Evolutionary conservation across 2,888 invertebrate species (phyloP).

Genomic region (Electrophaes corylata): DNA sequence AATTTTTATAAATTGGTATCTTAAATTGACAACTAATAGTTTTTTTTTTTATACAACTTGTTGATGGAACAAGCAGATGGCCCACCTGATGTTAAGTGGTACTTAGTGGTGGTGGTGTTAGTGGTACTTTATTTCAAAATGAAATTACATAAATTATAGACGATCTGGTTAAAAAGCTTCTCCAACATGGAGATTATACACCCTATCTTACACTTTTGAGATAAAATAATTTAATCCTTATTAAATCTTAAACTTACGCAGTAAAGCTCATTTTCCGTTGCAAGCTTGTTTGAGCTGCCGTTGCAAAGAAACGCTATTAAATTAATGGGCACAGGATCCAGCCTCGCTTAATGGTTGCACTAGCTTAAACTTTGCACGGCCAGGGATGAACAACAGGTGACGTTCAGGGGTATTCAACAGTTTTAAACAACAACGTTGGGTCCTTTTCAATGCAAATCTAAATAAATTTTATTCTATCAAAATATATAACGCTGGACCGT

Average conservation of each 20-base stretch:
- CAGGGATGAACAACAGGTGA: conserved; percentile 24
- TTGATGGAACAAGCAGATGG: too few species aligned
- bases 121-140: background rate
- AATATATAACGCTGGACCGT: too few species aligned
- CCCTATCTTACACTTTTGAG: background rate
- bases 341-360: conserved; percentile 44
- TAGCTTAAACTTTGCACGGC: conserved; percentile 30
- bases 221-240: background rate
- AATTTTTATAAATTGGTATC: too few species aligned
- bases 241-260: conserved; percentile 1
- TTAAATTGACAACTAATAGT: too few species aligned
- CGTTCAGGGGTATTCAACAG: conserved; percentile 9
- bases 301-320: conserved; percentile 73
- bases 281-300: conserved; percentile 38
- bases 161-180: background rate
- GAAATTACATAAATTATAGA: background rate
- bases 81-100: too few species aligned
- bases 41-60: too few species aligned
- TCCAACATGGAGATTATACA: background rate
- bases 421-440: background rate
- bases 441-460: background rate
- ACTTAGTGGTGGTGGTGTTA: too few species aligned
- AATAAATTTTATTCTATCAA: background rate
- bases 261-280: conserved; percentile 11
- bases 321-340: conserved; percentile 64